Base-by-base conservation (phyloP, 1,140 invertebrate species). In the Teleogryllus occipitalis region DNA sequence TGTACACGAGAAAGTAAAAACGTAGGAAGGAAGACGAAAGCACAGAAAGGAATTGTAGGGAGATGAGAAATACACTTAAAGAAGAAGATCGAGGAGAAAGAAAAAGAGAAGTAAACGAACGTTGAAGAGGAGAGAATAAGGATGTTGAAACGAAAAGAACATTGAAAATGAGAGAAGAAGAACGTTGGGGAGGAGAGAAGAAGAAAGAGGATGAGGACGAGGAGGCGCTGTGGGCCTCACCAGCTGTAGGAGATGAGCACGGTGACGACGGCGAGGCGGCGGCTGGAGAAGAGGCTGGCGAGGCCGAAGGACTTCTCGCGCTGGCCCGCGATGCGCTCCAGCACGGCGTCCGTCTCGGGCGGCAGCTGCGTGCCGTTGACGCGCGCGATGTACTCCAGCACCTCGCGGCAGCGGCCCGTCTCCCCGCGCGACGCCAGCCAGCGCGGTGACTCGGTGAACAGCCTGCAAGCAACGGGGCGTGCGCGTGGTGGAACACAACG, bases 281-380 rank as follows among this genome's bases (percentile, higher is more conserved):
- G 87, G 74, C 86, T 87, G 18, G 86, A 88, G 83, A 91, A 92
- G 77, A 92, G 83, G 78, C 88, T 89, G 74, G 88, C 87, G 47
- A 90, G 85, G 48, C 88, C 87, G 75, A 87, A 87, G 80, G 84
- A 84, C 48, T 86, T 87, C 81, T 87, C 86, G 14, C 82, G 80
- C 22, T 82, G 78, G 18, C 80, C 78, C 1, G 80, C 49, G 74
- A 76, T n/a, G 15, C 74, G 49, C 39, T 78, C 22, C 76, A 82
- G 72, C 39, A 80, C 77, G 21, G 48, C 27, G 3, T 54, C 47
- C 18, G 78, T 48, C 18, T 81, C 54, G n/a, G 78, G 76, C 14
- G 80, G 80, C 15, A 82, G n/a, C 7, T 14, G 8, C 7, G 48
- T 78, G 14, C 74, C 49, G 74, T 83, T 83, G 0, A 39, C 8